A percentile compares a stretch with the other conserved stretches of the same genome.
These are phyloP conservation scores for Ladona fulva DNA, from an alignment of 1,140 invertebrate genomes.

Conservation along the genomic window DNA sequence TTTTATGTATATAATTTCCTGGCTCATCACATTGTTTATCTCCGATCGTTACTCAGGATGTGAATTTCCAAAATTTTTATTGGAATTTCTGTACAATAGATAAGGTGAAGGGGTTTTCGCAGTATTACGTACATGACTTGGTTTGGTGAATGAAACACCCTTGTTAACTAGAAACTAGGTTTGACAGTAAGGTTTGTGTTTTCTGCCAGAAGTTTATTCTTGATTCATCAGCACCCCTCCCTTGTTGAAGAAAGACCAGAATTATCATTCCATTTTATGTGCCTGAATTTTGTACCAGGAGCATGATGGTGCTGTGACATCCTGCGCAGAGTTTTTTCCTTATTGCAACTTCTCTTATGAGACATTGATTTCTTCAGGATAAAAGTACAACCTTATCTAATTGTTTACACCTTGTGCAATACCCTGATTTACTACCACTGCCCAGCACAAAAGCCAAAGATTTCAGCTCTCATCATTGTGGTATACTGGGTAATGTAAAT, in stretches of 20 bases:
- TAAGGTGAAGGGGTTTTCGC: not conserved
- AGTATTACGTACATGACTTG: not conserved
- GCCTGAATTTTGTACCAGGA: not conserved
- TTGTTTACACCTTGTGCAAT: not conserved
- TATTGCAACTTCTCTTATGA: not conserved
- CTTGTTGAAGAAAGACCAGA: not conserved
- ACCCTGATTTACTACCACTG: not conserved
- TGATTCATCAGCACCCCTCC: not conserved
- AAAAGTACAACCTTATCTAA: too few relatives aligned
- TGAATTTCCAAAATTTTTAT: not conserved
- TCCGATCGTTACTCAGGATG: not conserved
- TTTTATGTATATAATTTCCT: not conserved
- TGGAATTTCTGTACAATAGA: not conserved
- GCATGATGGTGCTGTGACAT: not conserved
- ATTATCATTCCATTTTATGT: not conserved
- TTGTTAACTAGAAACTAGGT: not conserved
- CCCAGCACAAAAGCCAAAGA: constrained; percentile 3
- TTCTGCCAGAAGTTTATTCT: not conserved
- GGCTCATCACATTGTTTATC: not conserved
- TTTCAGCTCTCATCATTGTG: constrained; percentile 9
- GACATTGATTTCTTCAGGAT: too few relatives aligned
- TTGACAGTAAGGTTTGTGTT: not conserved
- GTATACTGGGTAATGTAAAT: not conserved
- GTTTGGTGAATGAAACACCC: not conserved
- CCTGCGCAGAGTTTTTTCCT: not conserved